Evolutionary conservation across 2,113 vertebrate genomes (phyloP).

Genomic region (Enhydra lutris): DNA sequence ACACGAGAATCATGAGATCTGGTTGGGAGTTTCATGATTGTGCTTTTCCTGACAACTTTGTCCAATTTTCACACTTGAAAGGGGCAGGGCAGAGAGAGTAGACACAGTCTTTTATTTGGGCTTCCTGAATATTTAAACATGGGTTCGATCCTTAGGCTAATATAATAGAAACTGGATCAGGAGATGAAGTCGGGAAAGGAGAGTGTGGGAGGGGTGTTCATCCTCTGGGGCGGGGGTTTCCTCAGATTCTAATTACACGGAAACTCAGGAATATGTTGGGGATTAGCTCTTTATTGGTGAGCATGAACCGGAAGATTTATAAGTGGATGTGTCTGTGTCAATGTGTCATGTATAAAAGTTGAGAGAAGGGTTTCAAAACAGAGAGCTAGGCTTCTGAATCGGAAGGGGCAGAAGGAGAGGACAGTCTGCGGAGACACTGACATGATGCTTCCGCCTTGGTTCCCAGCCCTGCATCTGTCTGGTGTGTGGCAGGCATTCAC

Average conservation of each 20-base stretch:
- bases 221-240: background rate
- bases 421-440: background rate
- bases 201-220: background rate
- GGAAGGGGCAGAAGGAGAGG: background rate
- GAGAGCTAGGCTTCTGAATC: background rate
- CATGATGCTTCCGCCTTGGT: fast-evolving
- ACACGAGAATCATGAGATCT: background rate
- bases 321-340: background rate
- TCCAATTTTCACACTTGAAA: slow-evolving; percentile 5
- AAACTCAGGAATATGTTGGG: background rate
- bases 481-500: background rate
- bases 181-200: background rate
- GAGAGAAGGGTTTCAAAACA: background rate
- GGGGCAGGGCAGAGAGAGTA: background rate
- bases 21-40: background rate
- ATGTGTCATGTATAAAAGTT: background rate
- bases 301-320: background rate
- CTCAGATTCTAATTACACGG: background rate
- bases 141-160: background rate
- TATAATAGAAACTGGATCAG: background rate
- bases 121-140: slow-evolving; percentile 12
- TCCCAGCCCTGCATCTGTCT: background rate
- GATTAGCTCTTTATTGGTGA: background rate
- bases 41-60: slow-evolving; percentile 29
- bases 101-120: background rate